These are phyloP conservation scores for Sebastes cheni DNA, from an alignment of 2,797 vertebrate species.

Conservation along the genomic window DNA sequence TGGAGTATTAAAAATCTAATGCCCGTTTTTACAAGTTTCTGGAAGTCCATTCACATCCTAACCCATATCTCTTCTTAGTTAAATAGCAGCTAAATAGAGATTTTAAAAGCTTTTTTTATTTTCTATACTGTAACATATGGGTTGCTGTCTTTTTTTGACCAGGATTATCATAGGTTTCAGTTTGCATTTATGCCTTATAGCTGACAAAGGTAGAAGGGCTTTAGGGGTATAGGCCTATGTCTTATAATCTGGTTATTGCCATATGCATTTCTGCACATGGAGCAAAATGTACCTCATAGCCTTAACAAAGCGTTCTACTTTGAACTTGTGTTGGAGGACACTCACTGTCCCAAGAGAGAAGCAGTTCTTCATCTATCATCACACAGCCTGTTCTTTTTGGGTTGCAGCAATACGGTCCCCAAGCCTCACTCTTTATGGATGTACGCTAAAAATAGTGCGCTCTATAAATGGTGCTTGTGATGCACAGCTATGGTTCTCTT, in stretches of 20 bases:
- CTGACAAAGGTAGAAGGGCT: background rate
- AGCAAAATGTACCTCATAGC: slow-evolving; percentile 21
- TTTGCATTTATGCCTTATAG: background rate
- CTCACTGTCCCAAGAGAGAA: slow-evolving; percentile 58
- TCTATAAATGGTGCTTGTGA: slow-evolving; percentile 61
- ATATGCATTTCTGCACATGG: slow-evolving; percentile 17
- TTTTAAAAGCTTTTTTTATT: background rate
- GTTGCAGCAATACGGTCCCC: slow-evolving; percentile 56
- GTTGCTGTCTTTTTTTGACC: background rate
- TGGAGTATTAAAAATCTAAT: slow-evolving; percentile 28
- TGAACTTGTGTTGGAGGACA: slow-evolving; percentile 69
- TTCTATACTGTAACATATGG: background rate
- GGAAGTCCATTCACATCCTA: slow-evolving; percentile 31
- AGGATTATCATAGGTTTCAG: slow-evolving; percentile 17
- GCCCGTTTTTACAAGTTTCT: slow-evolving; percentile 28
- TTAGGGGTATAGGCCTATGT: background rate
- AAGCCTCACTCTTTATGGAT: slow-evolving; percentile 58
- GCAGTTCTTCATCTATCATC: slow-evolving; percentile 73
- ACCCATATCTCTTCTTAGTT: background rate
- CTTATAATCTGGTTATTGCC: slow-evolving; percentile 13
- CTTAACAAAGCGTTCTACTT: slow-evolving; percentile 48
- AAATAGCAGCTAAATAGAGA: slow-evolving; percentile 24
- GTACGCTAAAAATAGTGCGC: slow-evolving; percentile 77
- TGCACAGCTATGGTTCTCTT: slow-evolving; percentile 57
- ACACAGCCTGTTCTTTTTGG: slow-evolving; percentile 52